These are phyloP conservation scores for Protophormia terraenovae DNA, from an alignment of 2,888 invertebrate genomes.

Conservation along the genomic window DNA sequence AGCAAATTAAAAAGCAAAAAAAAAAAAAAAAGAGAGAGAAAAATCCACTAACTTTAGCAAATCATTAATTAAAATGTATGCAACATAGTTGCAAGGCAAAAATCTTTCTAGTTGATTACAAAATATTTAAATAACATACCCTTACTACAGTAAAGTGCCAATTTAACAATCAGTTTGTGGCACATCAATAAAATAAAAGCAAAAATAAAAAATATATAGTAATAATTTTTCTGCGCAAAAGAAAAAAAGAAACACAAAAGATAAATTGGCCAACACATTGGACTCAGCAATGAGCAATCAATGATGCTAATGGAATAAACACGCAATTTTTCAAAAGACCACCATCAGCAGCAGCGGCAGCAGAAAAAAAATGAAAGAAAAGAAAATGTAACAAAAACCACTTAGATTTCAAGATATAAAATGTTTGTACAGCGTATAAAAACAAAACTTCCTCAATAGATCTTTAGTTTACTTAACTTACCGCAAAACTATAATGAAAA, in stretches of 20 bases:
- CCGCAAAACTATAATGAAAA: conserved; percentile 42
- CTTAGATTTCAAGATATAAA: no score
- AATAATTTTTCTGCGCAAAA: no score
- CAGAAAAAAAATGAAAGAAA: no score
- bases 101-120: conserved; percentile 24
- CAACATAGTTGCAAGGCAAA: conserved; percentile 47
- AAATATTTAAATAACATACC: conserved; percentile 64
- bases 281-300: conserved; percentile 59
- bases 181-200: conserved; percentile 40
- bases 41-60: background rate
- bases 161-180: conserved; percentile 63
- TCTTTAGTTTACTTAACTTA: background rate
- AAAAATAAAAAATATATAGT: background rate
- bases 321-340: conserved; percentile 63
- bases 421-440: no score
- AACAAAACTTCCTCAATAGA: background rate
- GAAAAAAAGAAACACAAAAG: background rate
- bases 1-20: background rate
- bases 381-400: background rate
- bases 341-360: conserved; percentile 22
- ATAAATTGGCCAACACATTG: conserved; percentile 58
- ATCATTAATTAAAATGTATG: conserved; percentile 28
- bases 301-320: conserved; percentile 59
- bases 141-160: conserved; percentile 57
- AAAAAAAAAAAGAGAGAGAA: background rate